phyloP scores from a whole-genome alignment of 2,797 vertebrate species.

The Denticeps clupeoides region DNA sequence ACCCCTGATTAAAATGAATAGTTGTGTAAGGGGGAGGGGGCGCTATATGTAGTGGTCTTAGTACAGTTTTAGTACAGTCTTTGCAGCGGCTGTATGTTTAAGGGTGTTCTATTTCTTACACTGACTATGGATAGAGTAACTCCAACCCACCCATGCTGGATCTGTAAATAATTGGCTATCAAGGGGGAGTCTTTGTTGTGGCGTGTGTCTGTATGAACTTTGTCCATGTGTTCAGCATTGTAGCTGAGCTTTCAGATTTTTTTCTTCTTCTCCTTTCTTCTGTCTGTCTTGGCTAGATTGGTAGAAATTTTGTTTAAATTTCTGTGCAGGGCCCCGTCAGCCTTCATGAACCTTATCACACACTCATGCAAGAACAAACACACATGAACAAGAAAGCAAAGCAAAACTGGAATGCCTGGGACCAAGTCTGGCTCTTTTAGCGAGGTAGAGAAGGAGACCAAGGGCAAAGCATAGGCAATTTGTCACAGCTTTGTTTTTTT shows the following conservation, averaged over 20 bases:
- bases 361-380: too few relatives aligned
- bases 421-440: background rate
- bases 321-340: too few relatives aligned
- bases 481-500: constrained; percentile 15
- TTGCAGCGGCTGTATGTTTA: too few relatives aligned
- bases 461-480: constrained; percentile 11
- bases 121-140: too few relatives aligned
- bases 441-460: constrained; percentile 2
- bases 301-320: too few relatives aligned
- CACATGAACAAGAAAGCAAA: constrained; percentile 3
- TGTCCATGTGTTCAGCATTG: background rate
- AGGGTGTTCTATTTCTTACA: background rate
- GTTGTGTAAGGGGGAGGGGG: too few relatives aligned
- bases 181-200: background rate
- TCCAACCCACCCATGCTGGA: background rate
- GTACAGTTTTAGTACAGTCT: too few relatives aligned
- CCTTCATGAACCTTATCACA: too few relatives aligned
- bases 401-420: background rate
- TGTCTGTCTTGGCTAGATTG: too few relatives aligned
- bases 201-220: background rate
- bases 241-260: background rate
- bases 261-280: background rate
- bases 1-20: too few relatives aligned
- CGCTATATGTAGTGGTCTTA: too few relatives aligned
- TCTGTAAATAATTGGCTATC: constrained; percentile 9